Evolutionary conservation across 1,140 invertebrate genomes (phyloP).

Genomic region (Drosophila pallidifrons): DNA sequence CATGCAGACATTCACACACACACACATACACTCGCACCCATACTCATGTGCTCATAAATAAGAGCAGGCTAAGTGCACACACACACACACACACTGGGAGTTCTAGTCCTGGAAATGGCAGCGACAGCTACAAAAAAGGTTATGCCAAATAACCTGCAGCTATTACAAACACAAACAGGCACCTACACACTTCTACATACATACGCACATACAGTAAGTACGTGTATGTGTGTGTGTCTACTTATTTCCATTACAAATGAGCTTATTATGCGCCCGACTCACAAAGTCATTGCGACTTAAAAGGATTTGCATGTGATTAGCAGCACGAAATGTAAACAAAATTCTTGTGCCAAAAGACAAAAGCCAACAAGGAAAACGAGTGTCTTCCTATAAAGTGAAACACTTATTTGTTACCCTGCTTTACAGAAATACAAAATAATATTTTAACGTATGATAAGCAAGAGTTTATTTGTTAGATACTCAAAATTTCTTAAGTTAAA

Average conservation of each 20-base stretch:
- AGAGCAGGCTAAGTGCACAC: conserved; percentile 50
- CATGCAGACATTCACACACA: conserved; percentile 22
- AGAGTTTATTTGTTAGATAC: no score
- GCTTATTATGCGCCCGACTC: conserved; percentile 80
- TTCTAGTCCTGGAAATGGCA: conserved; percentile 40
- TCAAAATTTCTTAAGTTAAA: no score
- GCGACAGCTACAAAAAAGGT: conserved; percentile 64
- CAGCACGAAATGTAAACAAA: conserved; percentile 80
- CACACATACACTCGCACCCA: conserved; percentile 1
- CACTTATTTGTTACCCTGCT: conserved; percentile 13
- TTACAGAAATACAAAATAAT: no score
- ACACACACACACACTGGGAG: conserved; percentile 30
- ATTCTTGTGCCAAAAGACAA: conserved; percentile 70
- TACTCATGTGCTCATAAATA: conserved; percentile 54
- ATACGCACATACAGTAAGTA: not conserved
- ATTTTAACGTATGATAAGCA: no score
- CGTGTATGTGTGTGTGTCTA: conserved; percentile 19
- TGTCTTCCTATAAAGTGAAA: not conserved
- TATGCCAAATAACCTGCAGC: conserved; percentile 67
- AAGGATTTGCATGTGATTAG: conserved; percentile 83
- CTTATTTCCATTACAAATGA: conserved; percentile 78
- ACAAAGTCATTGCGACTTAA: conserved; percentile 82
- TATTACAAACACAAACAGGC: conserved; percentile 58
- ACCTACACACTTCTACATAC: conserved; percentile 1
- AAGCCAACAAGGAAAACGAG: conserved; percentile 35